Base-by-base conservation (phyloP, 2,797 vertebrate genomes). In the Amblyraja radiata region DNA sequence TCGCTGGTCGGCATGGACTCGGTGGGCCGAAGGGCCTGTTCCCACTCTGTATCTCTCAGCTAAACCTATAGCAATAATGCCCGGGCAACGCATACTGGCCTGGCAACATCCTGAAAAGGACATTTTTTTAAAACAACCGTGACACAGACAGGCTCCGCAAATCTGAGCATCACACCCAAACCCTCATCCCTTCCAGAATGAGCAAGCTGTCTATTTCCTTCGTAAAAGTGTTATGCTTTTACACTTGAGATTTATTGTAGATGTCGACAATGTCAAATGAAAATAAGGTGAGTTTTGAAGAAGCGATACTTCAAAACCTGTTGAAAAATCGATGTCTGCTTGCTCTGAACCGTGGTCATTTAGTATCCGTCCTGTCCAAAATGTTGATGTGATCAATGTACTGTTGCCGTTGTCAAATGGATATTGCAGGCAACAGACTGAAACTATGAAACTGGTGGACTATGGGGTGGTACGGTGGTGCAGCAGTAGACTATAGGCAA, bases 261-360 rank as follows among this genome's bases (percentile, higher is more conserved):
- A 88, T 32, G 61, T 28, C 68, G 61, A 88, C 61, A 88, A 88
- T 88, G 84, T 88, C 84, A 88, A 88, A 61, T 88, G 84, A 88
- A 32, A 68, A 65, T 32, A 65, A 65, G 84, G 65, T 68, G 61
- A 32, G 61, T 88, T 36, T 61, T 21, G 4, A 88, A 86, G 84
- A 18, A 32, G 28, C 36, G 84, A 13, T 65, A n/a, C 84, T 88
- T 88, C 84, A 88, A 88, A 65, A 65, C 63, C 14, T n/a, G 61
- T 68, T 16, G 14, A 65, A 68, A 63, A 88, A 65, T 65, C 63
- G 16, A 65, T 88, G 61, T 18, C 63, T 36, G 28, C 61, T 88
- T 32, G 65, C 83, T 16, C 63, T 65, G n/a, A 65, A 14, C n/a
- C 28, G 32, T 32, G 58, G 25, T 65, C 63, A 88, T 88, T 88